Conservation (phyloP, 2,113 vertebrate genomes). For the Ciconia boyciana region DNA sequence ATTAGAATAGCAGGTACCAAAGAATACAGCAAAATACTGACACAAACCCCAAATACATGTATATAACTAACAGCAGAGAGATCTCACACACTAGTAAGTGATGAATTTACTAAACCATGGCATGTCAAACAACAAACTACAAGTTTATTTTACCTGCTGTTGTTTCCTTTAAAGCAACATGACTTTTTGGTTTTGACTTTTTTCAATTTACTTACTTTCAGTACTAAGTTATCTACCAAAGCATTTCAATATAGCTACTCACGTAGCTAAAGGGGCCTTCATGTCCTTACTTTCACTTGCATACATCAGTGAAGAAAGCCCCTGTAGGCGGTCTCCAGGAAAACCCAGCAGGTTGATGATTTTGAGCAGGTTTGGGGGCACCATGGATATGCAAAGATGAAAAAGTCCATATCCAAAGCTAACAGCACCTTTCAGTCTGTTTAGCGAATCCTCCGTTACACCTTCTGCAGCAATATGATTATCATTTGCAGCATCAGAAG, state of each 20-base stretch:
- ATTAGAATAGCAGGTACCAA: not conserved
- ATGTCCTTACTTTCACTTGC: slow-evolving; percentile 99
- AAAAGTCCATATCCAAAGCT: slow-evolving; percentile 99
- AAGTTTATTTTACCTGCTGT: slow-evolving; percentile 59
- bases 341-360: slow-evolving; percentile 99
- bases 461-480: slow-evolving; percentile 82
- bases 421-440: slow-evolving; percentile 97
- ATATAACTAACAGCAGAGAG: not conserved
- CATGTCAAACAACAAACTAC: not conserved
- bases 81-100: not conserved
- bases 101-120: not conserved
- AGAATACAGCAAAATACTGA: not conserved
- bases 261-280: slow-evolving; percentile 99
- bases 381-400: slow-evolving; percentile 99
- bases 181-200: slow-evolving; percentile 7
- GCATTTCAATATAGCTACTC: slow-evolving; percentile 87
- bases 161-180: slow-evolving; percentile 53
- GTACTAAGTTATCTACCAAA: slow-evolving; percentile 79
- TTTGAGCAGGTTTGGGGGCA: slow-evolving; percentile 98
- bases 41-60: not conserved
- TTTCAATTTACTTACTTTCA: slow-evolving; percentile 71
- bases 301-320: slow-evolving; percentile 93
- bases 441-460: slow-evolving; percentile 89
- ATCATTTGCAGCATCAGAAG: slow-evolving; percentile 90
- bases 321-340: slow-evolving; percentile 96